A percentile compares a stretch with the other conserved stretches of the same genome.
These are phyloP conservation scores for Spodoptera littoralis DNA, from an alignment of 2,888 invertebrate species.

Conservation along the genomic window DNA sequence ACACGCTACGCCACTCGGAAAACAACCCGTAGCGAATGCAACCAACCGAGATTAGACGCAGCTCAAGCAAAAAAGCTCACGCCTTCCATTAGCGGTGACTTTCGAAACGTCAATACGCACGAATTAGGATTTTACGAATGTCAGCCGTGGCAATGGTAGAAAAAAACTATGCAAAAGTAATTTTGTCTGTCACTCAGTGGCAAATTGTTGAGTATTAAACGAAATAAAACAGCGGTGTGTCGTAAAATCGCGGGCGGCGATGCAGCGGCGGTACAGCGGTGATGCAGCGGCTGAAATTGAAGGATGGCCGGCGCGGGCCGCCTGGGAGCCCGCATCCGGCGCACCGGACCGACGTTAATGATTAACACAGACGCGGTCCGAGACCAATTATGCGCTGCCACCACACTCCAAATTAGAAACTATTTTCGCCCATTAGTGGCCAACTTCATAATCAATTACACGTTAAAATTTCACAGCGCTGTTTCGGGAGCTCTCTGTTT, in stretches of 20 bases:
- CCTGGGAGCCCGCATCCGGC: constrained; percentile 68
- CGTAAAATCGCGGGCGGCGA: constrained; percentile 30
- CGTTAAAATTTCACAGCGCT: constrained; percentile 86
- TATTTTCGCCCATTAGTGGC: constrained; percentile 87
- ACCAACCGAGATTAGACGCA: constrained; percentile 81
- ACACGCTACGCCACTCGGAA: constrained; percentile 81
- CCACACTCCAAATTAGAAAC: constrained; percentile 87
- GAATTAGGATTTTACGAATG: constrained; percentile 81
- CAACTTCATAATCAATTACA: constrained; percentile 89
- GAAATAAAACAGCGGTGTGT: constrained; percentile 53
- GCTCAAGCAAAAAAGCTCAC: constrained; percentile 80
- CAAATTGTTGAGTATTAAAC: constrained; percentile 56
- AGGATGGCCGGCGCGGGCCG: constrained; percentile 67
- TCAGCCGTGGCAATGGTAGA: constrained; percentile 58
- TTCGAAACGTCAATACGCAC: constrained; percentile 86
- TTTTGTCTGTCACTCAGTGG: constrained; percentile 55
- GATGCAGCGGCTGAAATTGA: constrained; percentile 67
- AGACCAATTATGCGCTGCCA: constrained; percentile 83
- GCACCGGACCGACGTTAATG: constrained; percentile 75
- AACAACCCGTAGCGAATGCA: constrained; percentile 83
- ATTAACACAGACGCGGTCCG: constrained; percentile 82
- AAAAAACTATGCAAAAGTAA: constrained; percentile 70
- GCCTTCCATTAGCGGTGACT: constrained; percentile 84
- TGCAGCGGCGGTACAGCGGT: constrained; percentile 41
- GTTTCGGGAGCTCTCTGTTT: constrained; percentile 84